These are phyloP conservation scores for Tetramorium simillimum DNA, from an alignment of 1,140 invertebrate genomes.

Conservation along the genomic window DNA sequence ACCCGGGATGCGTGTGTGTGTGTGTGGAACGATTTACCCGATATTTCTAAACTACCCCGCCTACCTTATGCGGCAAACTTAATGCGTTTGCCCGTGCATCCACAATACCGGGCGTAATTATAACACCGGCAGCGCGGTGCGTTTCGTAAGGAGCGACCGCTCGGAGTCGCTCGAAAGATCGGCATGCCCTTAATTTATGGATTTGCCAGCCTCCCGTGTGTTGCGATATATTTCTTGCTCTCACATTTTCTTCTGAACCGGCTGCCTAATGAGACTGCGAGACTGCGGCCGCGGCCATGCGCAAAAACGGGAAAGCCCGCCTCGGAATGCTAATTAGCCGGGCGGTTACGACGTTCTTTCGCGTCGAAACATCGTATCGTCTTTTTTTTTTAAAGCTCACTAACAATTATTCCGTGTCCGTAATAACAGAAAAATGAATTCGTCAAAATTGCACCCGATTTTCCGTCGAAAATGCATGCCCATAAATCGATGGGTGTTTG, in stretches of 20 bases:
- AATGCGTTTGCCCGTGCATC: conserved; percentile 38
- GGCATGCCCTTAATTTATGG: conserved; percentile 61
- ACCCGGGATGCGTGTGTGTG: not conserved
- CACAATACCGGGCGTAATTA: conserved; percentile 46
- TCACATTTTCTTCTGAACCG: conserved; percentile 61
- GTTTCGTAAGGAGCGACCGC: conserved; percentile 46
- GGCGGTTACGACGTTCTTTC: conserved; percentile 12
- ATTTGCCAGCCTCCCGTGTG: conserved; percentile 42
- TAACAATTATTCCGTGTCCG: not conserved
- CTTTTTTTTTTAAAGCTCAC: not conserved
- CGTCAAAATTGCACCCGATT: not conserved
- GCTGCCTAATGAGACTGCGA: conserved; percentile 62
- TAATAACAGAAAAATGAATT: not conserved
- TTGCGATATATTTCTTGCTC: conserved; percentile 63
- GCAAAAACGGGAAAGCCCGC: conserved; percentile 59
- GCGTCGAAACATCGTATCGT: conserved; percentile 6
- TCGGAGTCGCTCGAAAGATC: conserved; percentile 43
- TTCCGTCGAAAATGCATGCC: not conserved
- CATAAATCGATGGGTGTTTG: conserved; percentile 1
- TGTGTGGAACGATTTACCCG: conserved; percentile 1
- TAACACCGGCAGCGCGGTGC: conserved; percentile 17
- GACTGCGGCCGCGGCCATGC: conserved; percentile 28
- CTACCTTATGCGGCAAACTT: conserved; percentile 24
- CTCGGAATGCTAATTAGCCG: conserved; percentile 51
- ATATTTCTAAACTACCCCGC: conserved; percentile 41